phyloP scores from a whole-genome alignment of 1,140 invertebrate species.

The Halesus radiatus region DNA sequence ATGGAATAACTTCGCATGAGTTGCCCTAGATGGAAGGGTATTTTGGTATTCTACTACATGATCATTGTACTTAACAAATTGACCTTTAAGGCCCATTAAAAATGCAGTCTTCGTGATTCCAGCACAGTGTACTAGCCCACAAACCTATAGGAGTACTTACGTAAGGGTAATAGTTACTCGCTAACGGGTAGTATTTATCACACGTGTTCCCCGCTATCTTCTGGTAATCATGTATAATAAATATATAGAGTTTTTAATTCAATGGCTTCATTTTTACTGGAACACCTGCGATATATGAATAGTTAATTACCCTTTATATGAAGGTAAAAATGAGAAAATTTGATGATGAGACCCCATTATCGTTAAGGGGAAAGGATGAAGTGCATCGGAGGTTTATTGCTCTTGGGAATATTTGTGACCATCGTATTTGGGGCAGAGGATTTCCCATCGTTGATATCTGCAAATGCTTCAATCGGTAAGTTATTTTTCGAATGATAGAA shows the following conservation, averaged over 20 bases:
- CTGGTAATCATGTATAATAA: background rate
- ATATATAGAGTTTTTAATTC: constrained; percentile 28
- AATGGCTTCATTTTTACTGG: background rate
- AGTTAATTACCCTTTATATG: constrained; percentile 3
- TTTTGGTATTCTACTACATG: background rate
- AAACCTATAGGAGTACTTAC: background rate
- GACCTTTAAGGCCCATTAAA: constrained; percentile 20
- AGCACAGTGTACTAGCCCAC: background rate
- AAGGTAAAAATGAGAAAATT: background rate
- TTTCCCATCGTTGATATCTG: constrained; percentile 77
- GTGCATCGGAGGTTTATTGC: background rate
- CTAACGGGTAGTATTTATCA: background rate
- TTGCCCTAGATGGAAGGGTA: too few relatives aligned
- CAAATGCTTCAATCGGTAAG: constrained; percentile 80
- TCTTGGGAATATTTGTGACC: background rate
- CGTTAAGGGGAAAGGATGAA: background rate
- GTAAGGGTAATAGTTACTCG: background rate
- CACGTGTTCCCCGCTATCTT: background rate
- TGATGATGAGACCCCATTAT: background rate
- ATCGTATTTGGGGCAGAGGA: constrained; percentile 65
- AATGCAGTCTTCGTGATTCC: constrained; percentile 29
- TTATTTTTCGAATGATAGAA: too few relatives aligned
- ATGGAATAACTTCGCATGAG: too few relatives aligned
- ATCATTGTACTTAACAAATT: constrained; percentile 6
- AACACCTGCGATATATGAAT: constrained; percentile 22